These are phyloP conservation scores for Chanos chanos DNA, from an alignment of 2,797 vertebrate species.

Conservation along the genomic window DNA sequence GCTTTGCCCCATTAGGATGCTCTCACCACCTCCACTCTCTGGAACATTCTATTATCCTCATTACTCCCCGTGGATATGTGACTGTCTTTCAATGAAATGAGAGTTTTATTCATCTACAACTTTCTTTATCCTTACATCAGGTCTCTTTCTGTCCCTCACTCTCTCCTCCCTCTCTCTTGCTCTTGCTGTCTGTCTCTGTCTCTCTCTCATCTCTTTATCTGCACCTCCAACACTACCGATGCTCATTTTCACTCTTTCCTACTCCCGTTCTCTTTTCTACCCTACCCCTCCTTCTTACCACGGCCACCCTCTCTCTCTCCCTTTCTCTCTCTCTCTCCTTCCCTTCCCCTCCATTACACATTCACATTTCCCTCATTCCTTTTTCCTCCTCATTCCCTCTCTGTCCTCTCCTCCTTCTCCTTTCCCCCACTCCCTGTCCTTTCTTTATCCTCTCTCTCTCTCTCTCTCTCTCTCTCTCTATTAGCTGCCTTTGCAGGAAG, in stretches of 20 bases:
- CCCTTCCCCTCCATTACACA: too few species aligned
- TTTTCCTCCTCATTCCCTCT: conserved; percentile 16
- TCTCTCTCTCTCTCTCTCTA: conserved; percentile 3
- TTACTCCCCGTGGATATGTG: too few species aligned
- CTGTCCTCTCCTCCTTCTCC: background rate
- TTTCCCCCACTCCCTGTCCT: conserved; percentile 1
- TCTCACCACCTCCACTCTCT: too few species aligned
- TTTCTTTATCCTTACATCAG: too few species aligned
- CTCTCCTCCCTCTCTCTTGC: conserved; percentile 24
- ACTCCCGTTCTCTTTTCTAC: conserved; percentile 19
- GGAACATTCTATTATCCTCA: too few species aligned
- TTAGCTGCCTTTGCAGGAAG: background rate
- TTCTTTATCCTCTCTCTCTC: conserved; percentile 28
- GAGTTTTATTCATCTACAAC: too few species aligned
- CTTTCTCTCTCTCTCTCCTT: background rate
- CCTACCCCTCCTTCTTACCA: conserved; percentile 29
- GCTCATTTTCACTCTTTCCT: conserved; percentile 22
- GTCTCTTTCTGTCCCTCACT: too few species aligned
- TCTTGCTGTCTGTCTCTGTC: conserved; percentile 5
- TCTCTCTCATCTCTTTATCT: conserved; percentile 22
- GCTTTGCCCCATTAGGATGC: too few species aligned
- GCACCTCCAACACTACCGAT: conserved; percentile 30
- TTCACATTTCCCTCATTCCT: too few species aligned
- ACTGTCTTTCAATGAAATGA: too few species aligned
- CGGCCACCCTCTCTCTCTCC: conserved; percentile 3